Evolutionary conservation across 2,888 invertebrate genomes (phyloP).

Genomic region (Apotomis capreana): DNA sequence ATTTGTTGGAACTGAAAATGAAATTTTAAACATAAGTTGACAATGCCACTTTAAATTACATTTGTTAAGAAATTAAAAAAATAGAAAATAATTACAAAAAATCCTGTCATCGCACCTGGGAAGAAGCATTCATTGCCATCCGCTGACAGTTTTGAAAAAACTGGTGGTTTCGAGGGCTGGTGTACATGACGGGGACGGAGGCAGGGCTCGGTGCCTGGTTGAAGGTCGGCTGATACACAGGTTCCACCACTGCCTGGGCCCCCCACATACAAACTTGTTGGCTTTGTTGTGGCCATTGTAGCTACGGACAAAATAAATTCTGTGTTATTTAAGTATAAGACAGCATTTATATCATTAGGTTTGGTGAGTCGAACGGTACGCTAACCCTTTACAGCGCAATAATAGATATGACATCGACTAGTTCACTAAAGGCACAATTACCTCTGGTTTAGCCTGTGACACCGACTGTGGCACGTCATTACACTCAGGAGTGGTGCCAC

Average conservation of each 20-base stretch:
- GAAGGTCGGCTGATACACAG: conserved; percentile 11
- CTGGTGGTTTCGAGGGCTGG: conserved; percentile 6
- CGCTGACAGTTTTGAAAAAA: conserved; percentile 6
- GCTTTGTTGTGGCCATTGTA: conserved; percentile 14
- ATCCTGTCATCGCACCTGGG: not conserved
- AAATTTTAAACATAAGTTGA: not conserved
- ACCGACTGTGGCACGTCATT: conserved; percentile 4
- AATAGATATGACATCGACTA: no score
- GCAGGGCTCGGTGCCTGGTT: conserved; percentile 4
- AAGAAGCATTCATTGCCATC: conserved; percentile 1
- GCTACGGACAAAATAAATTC: conserved; percentile 5
- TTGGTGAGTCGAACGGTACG: no score
- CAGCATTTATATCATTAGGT: no score
- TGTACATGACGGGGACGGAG: not conserved
- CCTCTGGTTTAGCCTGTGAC: conserved; percentile 17
- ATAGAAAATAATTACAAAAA: not conserved
- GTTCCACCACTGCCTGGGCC: not conserved
- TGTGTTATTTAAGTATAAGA: not conserved
- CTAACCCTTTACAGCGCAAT: no score
- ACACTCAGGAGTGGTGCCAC: conserved; percentile 18
- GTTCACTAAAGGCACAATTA: conserved; percentile 23
- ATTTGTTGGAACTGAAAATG: conserved; percentile 13
- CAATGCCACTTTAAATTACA: no score
- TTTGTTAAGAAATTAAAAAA: no score
- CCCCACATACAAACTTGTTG: conserved; percentile 9